Evolutionary conservation across 2,888 invertebrate genomes (phyloP).

Genomic region (Hetaerina titia): DNA sequence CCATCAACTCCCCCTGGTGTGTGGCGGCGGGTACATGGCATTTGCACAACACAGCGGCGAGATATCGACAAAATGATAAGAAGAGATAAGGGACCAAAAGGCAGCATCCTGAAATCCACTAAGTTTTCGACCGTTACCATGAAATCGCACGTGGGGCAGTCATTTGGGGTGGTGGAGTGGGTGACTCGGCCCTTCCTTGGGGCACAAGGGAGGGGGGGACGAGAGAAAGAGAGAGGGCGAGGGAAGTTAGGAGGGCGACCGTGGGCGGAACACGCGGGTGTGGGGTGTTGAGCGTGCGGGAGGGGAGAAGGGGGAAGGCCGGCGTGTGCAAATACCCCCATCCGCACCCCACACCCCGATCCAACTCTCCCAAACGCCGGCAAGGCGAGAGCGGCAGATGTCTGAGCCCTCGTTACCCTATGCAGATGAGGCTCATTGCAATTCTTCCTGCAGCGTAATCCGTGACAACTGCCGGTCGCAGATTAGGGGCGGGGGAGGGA

Average conservation of each 20-base stretch:
- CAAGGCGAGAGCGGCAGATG: conserved; percentile 70
- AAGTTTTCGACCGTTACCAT: conserved; percentile 20
- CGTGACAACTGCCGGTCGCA: conserved; percentile 69
- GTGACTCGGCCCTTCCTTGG: neutral
- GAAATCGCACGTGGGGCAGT: conserved; percentile 49
- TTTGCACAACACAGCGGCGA: neutral
- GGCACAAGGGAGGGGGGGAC: neutral
- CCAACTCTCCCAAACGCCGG: neutral
- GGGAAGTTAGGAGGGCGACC: neutral
- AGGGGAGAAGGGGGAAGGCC: conserved; percentile 28
- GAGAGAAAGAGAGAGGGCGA: neutral
- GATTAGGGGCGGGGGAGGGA: conserved; percentile 17
- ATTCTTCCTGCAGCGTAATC: conserved; percentile 71
- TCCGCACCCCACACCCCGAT: neutral
- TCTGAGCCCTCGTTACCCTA: conserved; percentile 69
- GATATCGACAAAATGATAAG: conserved; percentile 30
- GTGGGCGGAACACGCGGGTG: too few species aligned
- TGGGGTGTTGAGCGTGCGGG: too few species aligned
- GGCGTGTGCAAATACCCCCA: neutral
- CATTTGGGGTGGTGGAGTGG: neutral
- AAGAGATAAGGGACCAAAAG: conserved; percentile 23
- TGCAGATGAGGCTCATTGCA: conserved; percentile 71
- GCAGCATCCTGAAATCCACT: conserved; percentile 4
- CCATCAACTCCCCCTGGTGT: neutral
- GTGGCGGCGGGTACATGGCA: neutral